These are phyloP conservation scores for Xenus cinereus DNA, from an alignment of 2,113 vertebrate species.

Conservation along the genomic window DNA sequence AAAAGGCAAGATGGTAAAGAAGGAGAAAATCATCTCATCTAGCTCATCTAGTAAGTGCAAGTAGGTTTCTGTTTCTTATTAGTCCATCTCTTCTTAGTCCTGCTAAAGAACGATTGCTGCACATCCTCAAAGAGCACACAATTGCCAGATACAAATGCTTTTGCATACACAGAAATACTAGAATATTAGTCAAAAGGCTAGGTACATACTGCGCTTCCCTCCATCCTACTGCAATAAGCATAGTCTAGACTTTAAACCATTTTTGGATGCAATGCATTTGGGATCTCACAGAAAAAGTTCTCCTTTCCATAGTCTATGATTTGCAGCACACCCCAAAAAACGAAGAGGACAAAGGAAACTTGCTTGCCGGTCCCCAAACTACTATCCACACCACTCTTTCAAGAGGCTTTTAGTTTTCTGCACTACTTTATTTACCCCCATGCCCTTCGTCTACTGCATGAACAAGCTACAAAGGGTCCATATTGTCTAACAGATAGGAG, in stretches of 20 bases:
- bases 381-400: neutral
- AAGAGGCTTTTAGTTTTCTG: neutral
- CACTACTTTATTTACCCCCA: neutral
- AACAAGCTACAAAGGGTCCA: neutral
- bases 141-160: neutral
- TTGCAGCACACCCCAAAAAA: neutral
- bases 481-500: neutral
- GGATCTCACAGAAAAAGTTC: neutral
- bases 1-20: neutral
- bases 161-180: neutral
- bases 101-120: neutral
- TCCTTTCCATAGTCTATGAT: neutral
- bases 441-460: neutral
- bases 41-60: neutral
- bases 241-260: neutral
- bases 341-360: neutral
- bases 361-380: neutral
- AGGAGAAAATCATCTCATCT: neutral
- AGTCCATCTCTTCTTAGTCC: neutral
- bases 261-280: neutral
- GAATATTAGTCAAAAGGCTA: neutral
- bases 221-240: neutral
- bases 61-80: neutral
- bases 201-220: neutral
- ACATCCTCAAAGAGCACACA: neutral